Base-by-base conservation (phyloP, 2,888 invertebrate species). In the Limnephilus lunatus region DNA sequence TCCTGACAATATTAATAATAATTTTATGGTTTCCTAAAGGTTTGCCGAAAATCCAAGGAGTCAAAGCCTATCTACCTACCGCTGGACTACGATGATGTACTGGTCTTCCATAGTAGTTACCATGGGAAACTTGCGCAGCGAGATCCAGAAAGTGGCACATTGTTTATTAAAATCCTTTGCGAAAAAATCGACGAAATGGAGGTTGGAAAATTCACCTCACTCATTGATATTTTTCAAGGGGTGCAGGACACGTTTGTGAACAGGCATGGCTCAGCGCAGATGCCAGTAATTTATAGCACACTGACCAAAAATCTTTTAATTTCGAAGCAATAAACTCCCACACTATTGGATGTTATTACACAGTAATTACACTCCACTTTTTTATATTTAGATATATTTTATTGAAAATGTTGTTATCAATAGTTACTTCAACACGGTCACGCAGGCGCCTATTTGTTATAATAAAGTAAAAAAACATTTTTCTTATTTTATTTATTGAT, bases 121-220 rank as follows among this genome's bases (percentile, higher is more conserved):
- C 12, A 15, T 12, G 30, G 44, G n/a, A 35, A 19, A n/a, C 30
- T 0, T 39, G 31, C 89, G 5, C 15, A 31, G 12, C 35, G 81
- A 53, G 53, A 53, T 19, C 12, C 12, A 81, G 0, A 81, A 81
- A 7, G 0, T 1, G 90, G 90, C 83, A 30, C 83, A 44, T 85
- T 85, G 90, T 90, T 90, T 83, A 31, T 90, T 83, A 85, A 90
- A 35, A 32, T 19, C 3, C 3, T 90, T 12, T 90, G 90, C 15
- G 3, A 48, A 53, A 53, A 4, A 19, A 53, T 53, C 15, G 19
- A 53, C 14, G 15, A 4, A 4, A 53, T 53, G 19, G 14, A 19
- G 19, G 53, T 53, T 31, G 31, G 31, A 9, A 7, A n/a, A 4
- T 81, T 11, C 31, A 4, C n/a, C 15, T 81, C 81, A 30, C 81